Conservation (phyloP, 2,113 vertebrate species). For the Amphiprion ocellaris region DNA sequence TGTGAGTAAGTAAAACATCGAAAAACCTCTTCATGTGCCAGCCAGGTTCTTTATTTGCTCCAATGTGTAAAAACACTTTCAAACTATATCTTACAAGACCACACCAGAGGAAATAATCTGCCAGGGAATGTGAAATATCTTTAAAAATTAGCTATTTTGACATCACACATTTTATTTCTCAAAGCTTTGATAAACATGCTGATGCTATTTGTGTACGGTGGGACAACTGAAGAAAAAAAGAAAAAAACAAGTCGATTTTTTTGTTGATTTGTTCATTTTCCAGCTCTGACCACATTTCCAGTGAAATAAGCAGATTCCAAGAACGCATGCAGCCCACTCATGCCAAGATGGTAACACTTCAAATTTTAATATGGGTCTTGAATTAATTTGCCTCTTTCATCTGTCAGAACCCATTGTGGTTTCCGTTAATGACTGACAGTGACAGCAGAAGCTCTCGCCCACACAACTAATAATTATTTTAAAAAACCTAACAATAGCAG, state of each 20-base stretch:
- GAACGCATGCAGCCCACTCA: constrained; percentile 25
- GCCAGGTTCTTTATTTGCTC: too few species aligned
- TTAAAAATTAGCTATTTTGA: constrained; percentile 19
- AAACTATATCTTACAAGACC: constrained; percentile 9
- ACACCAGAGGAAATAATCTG: constrained; percentile 10
- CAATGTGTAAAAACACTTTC: constrained; percentile 14
- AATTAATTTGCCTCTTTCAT: constrained; percentile 79
- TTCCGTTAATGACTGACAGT: constrained; percentile 74
- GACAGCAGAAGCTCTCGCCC: constrained; percentile 55
- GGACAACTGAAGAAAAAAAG: constrained; percentile 22
- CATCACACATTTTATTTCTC: constrained; percentile 43
- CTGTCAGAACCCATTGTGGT: constrained; percentile 71
- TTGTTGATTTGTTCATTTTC: constrained; percentile 55
- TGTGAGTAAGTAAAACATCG: not conserved
- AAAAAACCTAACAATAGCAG: constrained; percentile 37
- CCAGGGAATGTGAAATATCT: constrained; percentile 26
- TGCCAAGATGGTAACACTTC: constrained; percentile 64
- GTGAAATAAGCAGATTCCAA: constrained; percentile 63
- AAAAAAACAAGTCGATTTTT: constrained; percentile 28
- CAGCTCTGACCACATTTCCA: constrained; percentile 48
- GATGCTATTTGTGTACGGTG: constrained; percentile 50
- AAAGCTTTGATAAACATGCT: constrained; percentile 58
- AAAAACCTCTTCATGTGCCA: not conserved
- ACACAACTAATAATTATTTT: constrained; percentile 33
- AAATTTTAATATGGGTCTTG: constrained; percentile 71